These are phyloP conservation scores for Philotrypesis tridentata DNA, from an alignment of 1,140 invertebrate genomes.

Conservation along the genomic window DNA sequence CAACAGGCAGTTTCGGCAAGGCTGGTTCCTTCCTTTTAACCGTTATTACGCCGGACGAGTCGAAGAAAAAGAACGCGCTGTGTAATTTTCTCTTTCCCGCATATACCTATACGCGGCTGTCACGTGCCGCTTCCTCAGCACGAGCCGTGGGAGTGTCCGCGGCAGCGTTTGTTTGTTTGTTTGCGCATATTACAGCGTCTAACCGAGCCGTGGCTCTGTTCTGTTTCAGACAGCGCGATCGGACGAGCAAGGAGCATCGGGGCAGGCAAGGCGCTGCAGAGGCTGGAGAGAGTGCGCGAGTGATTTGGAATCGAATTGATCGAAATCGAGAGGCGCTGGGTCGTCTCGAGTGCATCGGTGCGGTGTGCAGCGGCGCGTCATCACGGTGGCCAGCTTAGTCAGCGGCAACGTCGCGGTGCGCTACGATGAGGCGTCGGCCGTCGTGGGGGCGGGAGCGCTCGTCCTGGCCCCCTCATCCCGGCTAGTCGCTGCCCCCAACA, in stretches of 20 bases:
- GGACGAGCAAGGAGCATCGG: too few species aligned
- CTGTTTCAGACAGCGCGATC: not conserved
- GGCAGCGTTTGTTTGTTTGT: too few species aligned
- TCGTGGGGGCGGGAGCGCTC: constrained; percentile 65
- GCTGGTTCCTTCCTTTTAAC: not conserved
- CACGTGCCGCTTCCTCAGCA: constrained; percentile 24
- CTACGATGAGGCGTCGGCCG: constrained; percentile 71
- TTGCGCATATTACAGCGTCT: too few species aligned
- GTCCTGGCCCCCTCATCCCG: constrained; percentile 68
- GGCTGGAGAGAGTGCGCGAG: not conserved
- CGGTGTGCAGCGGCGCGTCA: constrained; percentile 63
- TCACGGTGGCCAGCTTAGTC: constrained; percentile 70
- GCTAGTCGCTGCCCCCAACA: constrained; percentile 57
- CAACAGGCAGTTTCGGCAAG: not conserved
- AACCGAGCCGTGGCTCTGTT: not conserved
- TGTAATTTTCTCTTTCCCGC: not conserved
- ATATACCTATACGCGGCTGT: not conserved
- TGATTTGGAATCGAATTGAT: not conserved
- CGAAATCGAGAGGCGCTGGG: not conserved
- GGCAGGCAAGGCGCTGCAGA: not conserved
- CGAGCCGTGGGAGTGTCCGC: not conserved
- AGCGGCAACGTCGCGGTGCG: constrained; percentile 69
- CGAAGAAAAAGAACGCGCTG: not conserved
- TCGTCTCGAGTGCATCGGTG: not conserved
- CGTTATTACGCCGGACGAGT: not conserved